Base-by-base conservation (phyloP, 2,797 vertebrate genomes). In the Discoglossus pictus region DNA sequence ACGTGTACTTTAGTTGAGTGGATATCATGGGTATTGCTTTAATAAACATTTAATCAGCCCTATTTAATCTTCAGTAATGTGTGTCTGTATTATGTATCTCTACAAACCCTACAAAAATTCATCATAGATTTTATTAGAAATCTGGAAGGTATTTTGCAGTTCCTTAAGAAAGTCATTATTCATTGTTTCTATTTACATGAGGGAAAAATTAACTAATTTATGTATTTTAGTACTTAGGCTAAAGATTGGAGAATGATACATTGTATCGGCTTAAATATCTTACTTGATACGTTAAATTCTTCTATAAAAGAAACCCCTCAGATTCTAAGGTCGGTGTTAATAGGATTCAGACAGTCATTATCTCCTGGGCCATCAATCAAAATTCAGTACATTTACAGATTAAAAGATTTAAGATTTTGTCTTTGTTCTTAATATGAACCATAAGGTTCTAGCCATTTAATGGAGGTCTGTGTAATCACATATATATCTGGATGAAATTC, bases 81-180 rank as follows among this genome's bases (percentile, higher is more conserved):
- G n/a, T n/a, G n/a, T n/a, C n/a, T n/a, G n/a, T n/a, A n/a, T n/a
- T n/a, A n/a, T n/a, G n/a, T n/a, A n/a, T 31, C 27, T 31, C 8
- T 31, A 31, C 27, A 4, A 31, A 8, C 27, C 8, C 27, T 31
- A n/a, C n/a, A n/a, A n/a, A n/a, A n/a, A n/a, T n/a, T n/a, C n/a
- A n/a, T n/a, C n/a, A n/a, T n/a, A n/a, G n/a, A n/a, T n/a, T n/a
- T n/a, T n/a, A n/a, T n/a, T n/a, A n/a, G n/a, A n/a, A n/a, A n/a
- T 6, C 36, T 39, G 36, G 36, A 39, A 39, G 13, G 13, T 4
- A 3, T 7, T 39, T n/a, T n/a, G 3, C 13, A 39, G 13, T 39
- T 39, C 36, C 36, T 39, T 39, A 39, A 39, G 13, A 39, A 39
- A 39, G n/a, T n/a, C n/a, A n/a, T n/a, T 39, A n/a, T 39, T 11